A percentile compares a stretch with the other conserved stretches of the same genome.
phyloP scores from a whole-genome alignment of 2,888 invertebrate genomes.

The Schizotus pectinicornis region DNA sequence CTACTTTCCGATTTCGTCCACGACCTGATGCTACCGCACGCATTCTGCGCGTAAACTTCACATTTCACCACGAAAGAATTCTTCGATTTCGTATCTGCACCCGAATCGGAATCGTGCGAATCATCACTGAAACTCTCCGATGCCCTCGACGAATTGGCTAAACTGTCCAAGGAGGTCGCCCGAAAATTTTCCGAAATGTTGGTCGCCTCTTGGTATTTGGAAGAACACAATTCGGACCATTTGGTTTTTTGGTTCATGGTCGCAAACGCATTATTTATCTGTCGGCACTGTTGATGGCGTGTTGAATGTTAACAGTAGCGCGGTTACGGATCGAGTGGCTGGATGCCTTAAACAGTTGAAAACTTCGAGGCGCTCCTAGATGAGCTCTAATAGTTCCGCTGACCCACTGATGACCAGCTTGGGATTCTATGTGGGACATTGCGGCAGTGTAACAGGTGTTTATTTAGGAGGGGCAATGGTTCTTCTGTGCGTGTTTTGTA shows the following conservation, averaged over 20 bases:
- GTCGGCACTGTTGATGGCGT: neutral
- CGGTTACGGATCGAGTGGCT: conserved; percentile 16
- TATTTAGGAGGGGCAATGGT: conserved; percentile 1
- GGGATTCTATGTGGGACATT: conserved; percentile 40
- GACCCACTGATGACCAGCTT: conserved; percentile 52
- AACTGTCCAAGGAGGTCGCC: conserved; percentile 70
- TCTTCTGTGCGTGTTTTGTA: conserved; percentile 1
- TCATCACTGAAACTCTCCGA: conserved; percentile 68
- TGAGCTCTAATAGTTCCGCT: conserved; percentile 56
- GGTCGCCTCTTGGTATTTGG: conserved; percentile 1
- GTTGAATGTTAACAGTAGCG: conserved; percentile 15
- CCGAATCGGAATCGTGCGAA: conserved; percentile 67
- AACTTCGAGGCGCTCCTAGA: conserved; percentile 38
- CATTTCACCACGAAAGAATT: conserved; percentile 54
- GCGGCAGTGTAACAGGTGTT: conserved; percentile 33
- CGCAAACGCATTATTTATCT: conserved; percentile 9
- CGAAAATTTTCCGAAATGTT: conserved; percentile 38
- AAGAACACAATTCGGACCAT: conserved; percentile 22
- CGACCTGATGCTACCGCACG: conserved; percentile 48
- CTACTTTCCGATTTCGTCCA: conserved; percentile 46
- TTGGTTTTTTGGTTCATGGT: conserved; percentile 13
- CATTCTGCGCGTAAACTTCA: conserved; percentile 53
- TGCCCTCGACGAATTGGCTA: conserved; percentile 72
- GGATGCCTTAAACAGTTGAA: conserved; percentile 10
- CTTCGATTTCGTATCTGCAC: conserved; percentile 62